A percentile compares a stretch with the other conserved stretches of the same genome.
Evolutionary conservation across 2,888 invertebrate species (phyloP).

Genomic region (Leucozona laternaria): DNA sequence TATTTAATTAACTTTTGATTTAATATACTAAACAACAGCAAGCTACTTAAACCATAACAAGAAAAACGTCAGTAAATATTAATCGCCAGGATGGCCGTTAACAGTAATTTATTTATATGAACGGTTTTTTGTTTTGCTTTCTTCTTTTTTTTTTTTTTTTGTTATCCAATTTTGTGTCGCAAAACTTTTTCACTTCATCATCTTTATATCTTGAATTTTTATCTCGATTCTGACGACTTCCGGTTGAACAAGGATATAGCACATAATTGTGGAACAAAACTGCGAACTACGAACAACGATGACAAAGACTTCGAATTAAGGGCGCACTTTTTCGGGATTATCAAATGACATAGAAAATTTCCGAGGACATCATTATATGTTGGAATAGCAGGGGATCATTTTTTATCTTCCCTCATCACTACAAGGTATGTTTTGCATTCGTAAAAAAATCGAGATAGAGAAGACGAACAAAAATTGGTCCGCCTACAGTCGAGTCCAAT

Average conservation of each 20-base stretch:
- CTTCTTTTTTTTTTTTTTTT: background rate
- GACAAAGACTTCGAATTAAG: background rate
- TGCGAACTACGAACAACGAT: background rate
- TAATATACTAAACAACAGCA: slow-evolving; percentile 13
- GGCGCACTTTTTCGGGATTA: slow-evolving; percentile 27
- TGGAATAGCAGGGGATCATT: background rate
- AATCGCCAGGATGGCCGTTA: background rate
- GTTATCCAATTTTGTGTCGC: slow-evolving; percentile 28
- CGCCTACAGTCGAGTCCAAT: no score
- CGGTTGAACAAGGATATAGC: slow-evolving; percentile 2
- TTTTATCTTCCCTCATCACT: background rate
- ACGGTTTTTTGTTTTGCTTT: background rate
- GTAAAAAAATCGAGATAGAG: background rate
- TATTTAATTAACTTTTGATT: slow-evolving; percentile 5
- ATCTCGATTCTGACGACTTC: background rate
- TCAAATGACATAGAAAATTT: slow-evolving; percentile 25
- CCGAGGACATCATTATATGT: background rate
- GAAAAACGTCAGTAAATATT: background rate
- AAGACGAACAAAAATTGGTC: no score
- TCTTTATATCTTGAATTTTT: background rate
- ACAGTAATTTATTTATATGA: slow-evolving; percentile 15
- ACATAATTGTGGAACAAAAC: slow-evolving; percentile 20
- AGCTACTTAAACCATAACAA: background rate
- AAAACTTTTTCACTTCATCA: slow-evolving; percentile 36
- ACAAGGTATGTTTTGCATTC: background rate